Evolutionary conservation across 2,797 vertebrate species (phyloP).

Genomic region (Leptatherina wallacei): DNA sequence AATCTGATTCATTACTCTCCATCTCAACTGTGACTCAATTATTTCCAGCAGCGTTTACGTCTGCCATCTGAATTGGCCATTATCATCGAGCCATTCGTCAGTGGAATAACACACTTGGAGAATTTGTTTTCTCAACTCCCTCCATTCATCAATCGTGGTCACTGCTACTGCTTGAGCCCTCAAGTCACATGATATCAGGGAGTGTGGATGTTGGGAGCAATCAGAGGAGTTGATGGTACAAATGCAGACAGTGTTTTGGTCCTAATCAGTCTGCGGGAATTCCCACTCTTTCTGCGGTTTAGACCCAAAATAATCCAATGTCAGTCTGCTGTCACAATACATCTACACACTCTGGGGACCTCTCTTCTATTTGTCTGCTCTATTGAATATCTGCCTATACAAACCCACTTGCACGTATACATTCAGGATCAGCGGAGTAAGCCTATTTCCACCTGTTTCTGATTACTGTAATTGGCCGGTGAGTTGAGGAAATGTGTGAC

Average conservation of each 20-base stretch:
- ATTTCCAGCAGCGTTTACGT: constrained; percentile 47
- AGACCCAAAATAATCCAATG: constrained; percentile 65
- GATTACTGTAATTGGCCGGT: constrained; percentile 74
- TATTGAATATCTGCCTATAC: constrained; percentile 17
- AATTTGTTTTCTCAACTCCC: constrained; percentile 74
- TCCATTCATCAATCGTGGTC: constrained; percentile 67
- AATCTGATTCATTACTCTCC: neutral
- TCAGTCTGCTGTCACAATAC: constrained; percentile 50
- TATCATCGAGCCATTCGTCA: constrained; percentile 63
- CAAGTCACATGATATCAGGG: constrained; percentile 53
- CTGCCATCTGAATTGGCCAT: constrained; percentile 47
- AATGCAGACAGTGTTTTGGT: constrained; percentile 52
- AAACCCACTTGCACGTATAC: constrained; percentile 35
- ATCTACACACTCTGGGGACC: constrained; percentile 27
- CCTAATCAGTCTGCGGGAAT: constrained; percentile 67
- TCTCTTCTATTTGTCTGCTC: constrained; percentile 23
- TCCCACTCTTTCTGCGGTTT: constrained; percentile 51
- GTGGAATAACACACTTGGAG: constrained; percentile 67
- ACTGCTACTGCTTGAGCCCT: constrained; percentile 67
- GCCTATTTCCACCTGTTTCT: constrained; percentile 73
- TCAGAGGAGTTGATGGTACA: constrained; percentile 47
- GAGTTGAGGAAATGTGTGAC: constrained; percentile 75
- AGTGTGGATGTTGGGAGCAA: constrained; percentile 9
- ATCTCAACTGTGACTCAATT: constrained; percentile 32
- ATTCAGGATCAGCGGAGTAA: constrained; percentile 40